Conservation (phyloP, 2,888 invertebrate species). For the Yponomeuta sedellus region DNA sequence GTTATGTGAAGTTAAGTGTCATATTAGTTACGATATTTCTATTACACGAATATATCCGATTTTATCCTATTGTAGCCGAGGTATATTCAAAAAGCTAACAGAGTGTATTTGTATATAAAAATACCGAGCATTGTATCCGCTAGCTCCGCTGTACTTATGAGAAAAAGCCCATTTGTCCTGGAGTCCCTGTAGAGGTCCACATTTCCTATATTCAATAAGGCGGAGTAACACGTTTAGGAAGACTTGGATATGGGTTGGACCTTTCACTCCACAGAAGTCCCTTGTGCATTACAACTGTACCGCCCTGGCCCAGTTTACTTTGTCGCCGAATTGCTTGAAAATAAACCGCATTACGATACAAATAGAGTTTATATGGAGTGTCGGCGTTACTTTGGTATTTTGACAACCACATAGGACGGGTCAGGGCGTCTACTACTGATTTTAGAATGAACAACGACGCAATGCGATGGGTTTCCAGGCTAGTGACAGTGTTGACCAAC, state of each 20-base stretch:
- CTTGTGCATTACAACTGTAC: not conserved
- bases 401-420: conserved; percentile 1
- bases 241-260: not conserved
- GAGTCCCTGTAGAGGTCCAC: not conserved
- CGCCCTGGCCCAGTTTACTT: not conserved
- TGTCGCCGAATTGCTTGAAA: not conserved
- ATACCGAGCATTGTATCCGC: no score
- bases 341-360: not conserved
- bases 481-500: no score
- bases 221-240: conserved; percentile 1
- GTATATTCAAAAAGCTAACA: no score
- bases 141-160: not conserved
- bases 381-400: not conserved
- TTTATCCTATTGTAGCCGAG: no score
- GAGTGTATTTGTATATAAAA: no score
- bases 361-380: not conserved
- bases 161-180: not conserved
- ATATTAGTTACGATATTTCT: no score
- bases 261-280: not conserved
- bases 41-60: no score
- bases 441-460: no score
- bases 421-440: not conserved
- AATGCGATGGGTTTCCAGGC: no score
- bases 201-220: conserved; percentile 3
- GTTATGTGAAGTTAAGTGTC: no score